Evolutionary conservation across 2,797 vertebrate genomes (phyloP), one percentile per base, ranked within the genome.

Genomic region (Atherinosoma microstoma): DNA sequence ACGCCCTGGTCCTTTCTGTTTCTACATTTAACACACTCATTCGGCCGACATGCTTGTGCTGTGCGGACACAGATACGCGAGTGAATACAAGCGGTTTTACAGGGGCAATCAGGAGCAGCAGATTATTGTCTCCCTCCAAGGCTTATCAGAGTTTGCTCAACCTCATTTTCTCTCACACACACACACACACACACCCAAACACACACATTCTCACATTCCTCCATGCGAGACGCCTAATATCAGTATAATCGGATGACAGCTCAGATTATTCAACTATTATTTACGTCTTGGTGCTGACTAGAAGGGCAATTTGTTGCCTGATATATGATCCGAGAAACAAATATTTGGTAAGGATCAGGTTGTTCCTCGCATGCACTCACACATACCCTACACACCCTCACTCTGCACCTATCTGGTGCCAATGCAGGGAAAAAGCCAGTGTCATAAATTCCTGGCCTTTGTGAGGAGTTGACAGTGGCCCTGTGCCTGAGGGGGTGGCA

Each of bases 391-490:
- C 66, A 58, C 70, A 30, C 68, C 36, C 68, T 77, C 66, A 27
- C 56, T 40, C 83, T 86, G 78, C 89, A 90, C 93, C 89, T 93
- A 89, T 84, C 80, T 84, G 82, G 79, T 72, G 81, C 73, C 78
- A 74, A 82, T 3, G 3, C 76, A 79, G 67, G 80, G 82, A 86
- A 88, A 49, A 85, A 86, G 82, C 58, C 65, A 57, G 87, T 5
- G 67, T 85, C 81, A 84, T 93, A 92, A 91, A 92, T 93, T 90
- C 87, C 84, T 80, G 57, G 58, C 70, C 85, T 91, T 90, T 93
- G 87, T 94, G 67, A 63, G 63, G 86, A 85, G 81, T 88, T 93
- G 90, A 90, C 82, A 85, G 80, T 58, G 81, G 65, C 76, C 22
- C 59, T 80, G 69, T 84, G 87, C 70, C 81, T 64, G 78, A 76